Evolutionary conservation across 2,888 invertebrate species (phyloP).

Genomic region (Criorhina ranunculi): DNA sequence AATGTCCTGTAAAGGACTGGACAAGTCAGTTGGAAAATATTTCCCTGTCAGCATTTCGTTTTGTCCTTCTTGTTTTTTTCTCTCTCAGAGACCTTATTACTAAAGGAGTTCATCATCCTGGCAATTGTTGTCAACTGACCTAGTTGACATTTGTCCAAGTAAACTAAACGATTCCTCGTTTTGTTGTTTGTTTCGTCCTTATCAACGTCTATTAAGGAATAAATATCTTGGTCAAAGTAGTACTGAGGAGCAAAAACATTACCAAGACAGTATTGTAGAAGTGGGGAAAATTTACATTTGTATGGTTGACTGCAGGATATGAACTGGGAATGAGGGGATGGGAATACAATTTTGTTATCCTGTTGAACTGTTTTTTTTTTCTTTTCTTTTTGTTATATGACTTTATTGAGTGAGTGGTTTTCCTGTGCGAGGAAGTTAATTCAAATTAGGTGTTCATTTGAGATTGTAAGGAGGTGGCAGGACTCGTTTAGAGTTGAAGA

Average conservation of each 20-base stretch:
- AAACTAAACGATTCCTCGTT: conserved; percentile 40
- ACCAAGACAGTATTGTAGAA: conserved; percentile 16
- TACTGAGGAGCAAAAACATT: conserved; percentile 9
- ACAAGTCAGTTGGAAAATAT: conserved; percentile 29
- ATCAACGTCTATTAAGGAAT: conserved; percentile 59
- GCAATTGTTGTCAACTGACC: conserved; percentile 58
- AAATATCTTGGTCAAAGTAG: conserved; percentile 40
- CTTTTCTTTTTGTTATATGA: not conserved
- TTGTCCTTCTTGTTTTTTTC: conserved; percentile 3
- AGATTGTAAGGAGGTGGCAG: too few species aligned
- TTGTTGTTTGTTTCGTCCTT: conserved; percentile 33
- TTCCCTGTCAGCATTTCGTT: conserved; percentile 37
- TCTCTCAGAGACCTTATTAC: conserved; percentile 28
- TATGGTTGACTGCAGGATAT: conserved; percentile 30
- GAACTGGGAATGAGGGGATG: not conserved
- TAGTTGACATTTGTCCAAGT: conserved; percentile 64
- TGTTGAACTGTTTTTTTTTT: conserved; percentile 12
- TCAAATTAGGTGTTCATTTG: not conserved
- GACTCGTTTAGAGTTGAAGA: too few species aligned
- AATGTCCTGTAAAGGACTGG: conserved; percentile 25
- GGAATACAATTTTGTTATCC: not conserved
- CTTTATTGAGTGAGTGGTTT: conserved; percentile 1
- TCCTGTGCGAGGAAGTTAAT: not conserved
- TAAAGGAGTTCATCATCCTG: conserved; percentile 57
- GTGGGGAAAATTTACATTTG: conserved; percentile 42